Conservation (phyloP, 2,113 vertebrate genomes). For the Crotalus viridis region DNA sequence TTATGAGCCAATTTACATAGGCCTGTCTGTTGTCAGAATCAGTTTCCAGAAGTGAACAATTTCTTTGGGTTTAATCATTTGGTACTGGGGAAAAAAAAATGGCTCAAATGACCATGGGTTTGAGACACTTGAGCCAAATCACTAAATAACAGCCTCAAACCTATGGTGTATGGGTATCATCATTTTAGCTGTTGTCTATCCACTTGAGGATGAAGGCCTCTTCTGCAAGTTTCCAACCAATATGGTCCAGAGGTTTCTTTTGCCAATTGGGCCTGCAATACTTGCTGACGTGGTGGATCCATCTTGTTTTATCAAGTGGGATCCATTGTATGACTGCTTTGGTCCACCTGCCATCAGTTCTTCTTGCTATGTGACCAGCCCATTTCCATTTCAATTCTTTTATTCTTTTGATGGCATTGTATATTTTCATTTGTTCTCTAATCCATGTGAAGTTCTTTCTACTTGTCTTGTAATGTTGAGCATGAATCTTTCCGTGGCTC, state of each 20-base stretch:
- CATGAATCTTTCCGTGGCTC: too few species aligned
- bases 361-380: background rate
- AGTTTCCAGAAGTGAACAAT: background rate
- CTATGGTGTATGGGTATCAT: background rate
- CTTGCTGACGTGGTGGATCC: background rate
- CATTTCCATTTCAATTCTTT: background rate
- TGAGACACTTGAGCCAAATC: background rate
- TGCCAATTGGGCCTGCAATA: background rate
- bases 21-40: background rate
- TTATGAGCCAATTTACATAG: background rate
- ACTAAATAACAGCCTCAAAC: background rate
- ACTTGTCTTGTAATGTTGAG: background rate
- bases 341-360: background rate
- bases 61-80: slow-evolving; percentile 14
- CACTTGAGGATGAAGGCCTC: background rate
- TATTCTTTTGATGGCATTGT: background rate
- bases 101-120: background rate
- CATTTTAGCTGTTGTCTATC: background rate
- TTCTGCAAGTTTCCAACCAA: background rate
- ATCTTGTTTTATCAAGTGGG: background rate
- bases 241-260: background rate
- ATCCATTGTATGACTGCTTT: background rate
- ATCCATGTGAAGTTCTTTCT: background rate
- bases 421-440: background rate
- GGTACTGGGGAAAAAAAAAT: background rate